Conservation (phyloP, 2,113 vertebrate genomes). For the Nibea albiflora region DNA sequence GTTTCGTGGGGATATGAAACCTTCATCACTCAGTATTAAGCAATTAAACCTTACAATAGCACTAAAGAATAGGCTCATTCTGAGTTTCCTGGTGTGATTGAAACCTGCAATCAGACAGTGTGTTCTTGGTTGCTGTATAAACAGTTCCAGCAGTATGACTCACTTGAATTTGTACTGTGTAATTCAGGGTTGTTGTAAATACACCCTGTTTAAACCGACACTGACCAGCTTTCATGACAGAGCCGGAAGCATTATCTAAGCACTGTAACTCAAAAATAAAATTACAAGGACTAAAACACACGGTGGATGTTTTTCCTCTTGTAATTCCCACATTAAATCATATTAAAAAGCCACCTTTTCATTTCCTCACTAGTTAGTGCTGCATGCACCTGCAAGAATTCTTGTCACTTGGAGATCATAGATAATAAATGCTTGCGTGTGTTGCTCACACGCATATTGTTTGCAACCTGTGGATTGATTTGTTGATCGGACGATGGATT, state of each 20-base stretch:
- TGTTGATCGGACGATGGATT: conserved; percentile 23
- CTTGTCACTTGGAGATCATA: conserved; percentile 1
- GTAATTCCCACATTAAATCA: conserved; percentile 62
- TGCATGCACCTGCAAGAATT: conserved; percentile 47
- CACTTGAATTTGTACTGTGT: conserved; percentile 58
- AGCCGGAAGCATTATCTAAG: conserved; percentile 58
- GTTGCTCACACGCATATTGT: neutral
- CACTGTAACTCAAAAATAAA: conserved; percentile 49
- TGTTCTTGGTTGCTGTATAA: conserved; percentile 70
- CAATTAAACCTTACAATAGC: neutral
- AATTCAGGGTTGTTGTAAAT: conserved; percentile 64
- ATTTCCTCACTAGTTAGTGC: conserved; percentile 39
- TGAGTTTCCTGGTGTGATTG: conserved; percentile 7
- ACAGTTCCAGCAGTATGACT: conserved; percentile 70
- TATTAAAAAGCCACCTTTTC: conserved; percentile 29
- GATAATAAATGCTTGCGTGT: conserved; percentile 17
- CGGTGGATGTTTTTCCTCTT: conserved; percentile 26
- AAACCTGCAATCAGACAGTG: conserved; percentile 45
- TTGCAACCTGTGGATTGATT: conserved; percentile 37
- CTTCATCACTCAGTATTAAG: neutral
- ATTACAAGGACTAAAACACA: conserved; percentile 59
- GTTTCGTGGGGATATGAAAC: neutral
- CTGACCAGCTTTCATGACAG: conserved; percentile 49
- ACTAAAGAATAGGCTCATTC: neutral
- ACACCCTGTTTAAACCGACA: conserved; percentile 57